phyloP scores from a whole-genome alignment of 2,888 invertebrate species.

The Morpho helenor region DNA sequence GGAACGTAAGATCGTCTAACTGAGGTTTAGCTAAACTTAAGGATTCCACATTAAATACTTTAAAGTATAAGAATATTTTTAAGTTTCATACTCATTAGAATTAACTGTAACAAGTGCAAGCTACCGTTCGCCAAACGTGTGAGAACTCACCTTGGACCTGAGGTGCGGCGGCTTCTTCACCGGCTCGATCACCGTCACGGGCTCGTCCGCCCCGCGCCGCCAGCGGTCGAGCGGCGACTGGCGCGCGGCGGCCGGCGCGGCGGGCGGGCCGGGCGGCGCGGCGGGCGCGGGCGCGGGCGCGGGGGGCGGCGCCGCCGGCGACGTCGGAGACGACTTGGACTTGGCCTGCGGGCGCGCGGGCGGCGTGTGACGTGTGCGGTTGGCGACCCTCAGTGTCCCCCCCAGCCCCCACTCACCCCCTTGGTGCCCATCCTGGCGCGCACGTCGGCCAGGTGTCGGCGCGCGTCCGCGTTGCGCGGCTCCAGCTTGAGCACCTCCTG shows the following conservation, averaged over 20 bases:
- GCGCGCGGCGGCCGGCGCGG: slow-evolving; percentile 62
- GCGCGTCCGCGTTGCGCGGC: slow-evolving; percentile 86
- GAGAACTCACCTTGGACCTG: slow-evolving; percentile 77
- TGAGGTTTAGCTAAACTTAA: too few species aligned
- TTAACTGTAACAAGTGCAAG: neutral
- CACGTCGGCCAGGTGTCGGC: slow-evolving; percentile 77
- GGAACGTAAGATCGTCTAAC: neutral
- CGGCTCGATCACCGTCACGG: slow-evolving; percentile 62
- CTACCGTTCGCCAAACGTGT: neutral
- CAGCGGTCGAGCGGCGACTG: slow-evolving; percentile 40
- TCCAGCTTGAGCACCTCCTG: slow-evolving; percentile 85
- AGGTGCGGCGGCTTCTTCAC: slow-evolving; percentile 82
- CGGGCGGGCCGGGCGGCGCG: slow-evolving; percentile 34
- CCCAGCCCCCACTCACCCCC: slow-evolving; percentile 51
- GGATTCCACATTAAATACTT: neutral
- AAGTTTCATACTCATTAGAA: neutral
- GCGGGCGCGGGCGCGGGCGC: too few species aligned
- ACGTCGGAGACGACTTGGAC: slow-evolving; percentile 62
- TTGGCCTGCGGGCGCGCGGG: slow-evolving; percentile 44
- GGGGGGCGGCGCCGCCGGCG: slow-evolving; percentile 37
- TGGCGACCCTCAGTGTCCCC: too few species aligned
- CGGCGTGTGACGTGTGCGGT: too few species aligned
- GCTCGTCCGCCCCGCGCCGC: slow-evolving; percentile 61
- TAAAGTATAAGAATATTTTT: neutral
- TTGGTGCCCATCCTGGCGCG: slow-evolving; percentile 72